phyloP scores from a whole-genome alignment of 1,140 invertebrate species.

The Papilio xuthus region DNA sequence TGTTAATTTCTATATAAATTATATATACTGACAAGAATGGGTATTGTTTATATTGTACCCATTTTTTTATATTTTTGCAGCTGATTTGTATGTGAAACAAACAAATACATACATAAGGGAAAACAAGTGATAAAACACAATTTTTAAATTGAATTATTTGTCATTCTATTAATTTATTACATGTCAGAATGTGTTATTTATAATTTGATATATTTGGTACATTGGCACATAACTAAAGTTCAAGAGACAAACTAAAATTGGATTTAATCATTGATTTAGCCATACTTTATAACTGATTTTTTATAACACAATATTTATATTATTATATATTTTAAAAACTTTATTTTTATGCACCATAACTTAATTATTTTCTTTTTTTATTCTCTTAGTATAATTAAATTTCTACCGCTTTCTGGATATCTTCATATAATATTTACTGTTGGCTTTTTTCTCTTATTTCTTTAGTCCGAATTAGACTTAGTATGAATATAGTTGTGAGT shows the following conservation, averaged over 20 bases:
- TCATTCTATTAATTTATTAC: not conserved
- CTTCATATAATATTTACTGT: not conserved
- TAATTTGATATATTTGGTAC: conserved; percentile 1
- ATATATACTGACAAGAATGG: conserved; percentile 20
- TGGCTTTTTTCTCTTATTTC: not conserved
- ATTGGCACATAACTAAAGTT: not conserved
- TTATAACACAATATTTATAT: not conserved
- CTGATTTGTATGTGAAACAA: not conserved
- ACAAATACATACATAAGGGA: too few relatives aligned
- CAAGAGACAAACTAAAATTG: not conserved
- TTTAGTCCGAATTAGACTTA: conserved; percentile 21
- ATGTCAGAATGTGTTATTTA: not conserved
- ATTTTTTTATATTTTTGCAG: not conserved
- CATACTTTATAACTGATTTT: not conserved
- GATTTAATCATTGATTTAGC: not conserved
- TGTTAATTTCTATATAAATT: conserved; percentile 30
- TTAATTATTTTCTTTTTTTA: not conserved
- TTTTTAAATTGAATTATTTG: not conserved
- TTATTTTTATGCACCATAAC: not conserved
- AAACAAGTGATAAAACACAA: not conserved
- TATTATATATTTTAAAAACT: not conserved
- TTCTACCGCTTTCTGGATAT: not conserved
- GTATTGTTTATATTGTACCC: not conserved
- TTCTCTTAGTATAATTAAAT: not conserved
- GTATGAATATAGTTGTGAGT: conserved; percentile 4